Conservation (phyloP, 1,140 invertebrate species). For the Drosophila carrolli region DNA sequence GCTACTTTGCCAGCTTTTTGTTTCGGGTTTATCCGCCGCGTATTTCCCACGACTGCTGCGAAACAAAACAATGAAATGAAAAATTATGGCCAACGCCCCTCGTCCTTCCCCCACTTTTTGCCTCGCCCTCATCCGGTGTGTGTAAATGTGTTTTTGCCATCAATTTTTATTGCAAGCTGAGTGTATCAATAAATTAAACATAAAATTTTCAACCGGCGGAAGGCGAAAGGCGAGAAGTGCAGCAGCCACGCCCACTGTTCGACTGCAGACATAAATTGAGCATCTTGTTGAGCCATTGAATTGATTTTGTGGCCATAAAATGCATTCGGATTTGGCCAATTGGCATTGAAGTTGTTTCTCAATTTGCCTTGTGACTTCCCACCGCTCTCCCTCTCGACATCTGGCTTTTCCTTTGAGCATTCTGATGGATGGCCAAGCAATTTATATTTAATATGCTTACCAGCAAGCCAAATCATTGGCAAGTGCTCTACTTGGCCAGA, state of each 20-base stretch:
- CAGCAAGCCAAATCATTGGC: slow-evolving; percentile 29
- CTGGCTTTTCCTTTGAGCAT: slow-evolving; percentile 13
- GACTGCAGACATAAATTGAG: slow-evolving; percentile 26
- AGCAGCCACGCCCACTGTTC: slow-evolving; percentile 20
- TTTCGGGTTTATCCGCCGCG: slow-evolving; percentile 63
- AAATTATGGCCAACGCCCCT: slow-evolving; percentile 64
- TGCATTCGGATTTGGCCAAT: slow-evolving; percentile 61
- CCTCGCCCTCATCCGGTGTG: slow-evolving; percentile 19
- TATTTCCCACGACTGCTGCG: slow-evolving; percentile 57
- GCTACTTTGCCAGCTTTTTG: slow-evolving; percentile 58
- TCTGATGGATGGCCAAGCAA: slow-evolving; percentile 43
- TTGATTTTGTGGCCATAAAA: slow-evolving; percentile 62
- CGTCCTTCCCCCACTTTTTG: not conserved
- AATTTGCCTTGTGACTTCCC: slow-evolving; percentile 31
- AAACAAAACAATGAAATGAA: slow-evolving; percentile 80
- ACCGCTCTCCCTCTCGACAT: not conserved
- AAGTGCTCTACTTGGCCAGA: slow-evolving; percentile 26
- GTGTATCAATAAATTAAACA: slow-evolving; percentile 82
- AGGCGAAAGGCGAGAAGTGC: slow-evolving; percentile 28
- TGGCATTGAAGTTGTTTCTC: slow-evolving; percentile 44
- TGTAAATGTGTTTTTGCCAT: slow-evolving; percentile 80
- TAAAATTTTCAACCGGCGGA: slow-evolving; percentile 55
- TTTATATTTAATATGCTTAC: slow-evolving; percentile 54
- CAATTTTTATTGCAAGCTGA: slow-evolving; percentile 80
- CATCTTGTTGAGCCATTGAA: slow-evolving; percentile 61